Conservation (phyloP, 2,888 invertebrate species). For the Baronia brevicornis region DNA sequence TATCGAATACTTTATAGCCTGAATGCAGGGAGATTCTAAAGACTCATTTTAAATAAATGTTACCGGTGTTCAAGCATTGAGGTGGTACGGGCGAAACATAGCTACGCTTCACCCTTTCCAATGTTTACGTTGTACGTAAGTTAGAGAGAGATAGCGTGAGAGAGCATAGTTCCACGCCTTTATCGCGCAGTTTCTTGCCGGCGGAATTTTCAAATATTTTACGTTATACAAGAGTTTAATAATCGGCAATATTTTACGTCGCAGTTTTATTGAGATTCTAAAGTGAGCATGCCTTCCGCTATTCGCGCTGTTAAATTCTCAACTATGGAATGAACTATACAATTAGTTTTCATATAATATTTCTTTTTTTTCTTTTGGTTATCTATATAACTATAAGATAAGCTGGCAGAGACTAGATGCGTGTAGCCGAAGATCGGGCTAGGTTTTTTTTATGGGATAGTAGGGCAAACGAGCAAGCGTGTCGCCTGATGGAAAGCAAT, state of each 20-base stretch:
- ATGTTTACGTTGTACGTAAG: conserved; percentile 9
- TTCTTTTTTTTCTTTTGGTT: too few species aligned
- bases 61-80: conserved; percentile 2
- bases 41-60: background rate
- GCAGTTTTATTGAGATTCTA: conserved; percentile 10
- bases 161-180: conserved; percentile 10
- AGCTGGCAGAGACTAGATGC: too few species aligned
- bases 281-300: conserved; percentile 1
- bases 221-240: conserved; percentile 19
- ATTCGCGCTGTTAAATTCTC: background rate
- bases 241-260: conserved; percentile 19
- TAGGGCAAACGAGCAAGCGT: too few species aligned
- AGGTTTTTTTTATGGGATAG: too few species aligned
- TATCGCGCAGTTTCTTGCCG: conserved; percentile 10
- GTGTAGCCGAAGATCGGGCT: too few species aligned
- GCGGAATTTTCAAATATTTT: conserved; percentile 22
- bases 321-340: background rate
- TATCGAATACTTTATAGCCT: too few species aligned
- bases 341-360: too few species aligned
- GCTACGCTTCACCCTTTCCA: conserved; percentile 1
- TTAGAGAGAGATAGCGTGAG: conserved; percentile 8
- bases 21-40: too few species aligned
- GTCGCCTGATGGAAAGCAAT: too few species aligned
- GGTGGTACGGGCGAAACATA: conserved; percentile 1
- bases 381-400: too few species aligned